phyloP scores from a whole-genome alignment of 2,797 vertebrate species.

The Microcaecilia unicolor region DNA sequence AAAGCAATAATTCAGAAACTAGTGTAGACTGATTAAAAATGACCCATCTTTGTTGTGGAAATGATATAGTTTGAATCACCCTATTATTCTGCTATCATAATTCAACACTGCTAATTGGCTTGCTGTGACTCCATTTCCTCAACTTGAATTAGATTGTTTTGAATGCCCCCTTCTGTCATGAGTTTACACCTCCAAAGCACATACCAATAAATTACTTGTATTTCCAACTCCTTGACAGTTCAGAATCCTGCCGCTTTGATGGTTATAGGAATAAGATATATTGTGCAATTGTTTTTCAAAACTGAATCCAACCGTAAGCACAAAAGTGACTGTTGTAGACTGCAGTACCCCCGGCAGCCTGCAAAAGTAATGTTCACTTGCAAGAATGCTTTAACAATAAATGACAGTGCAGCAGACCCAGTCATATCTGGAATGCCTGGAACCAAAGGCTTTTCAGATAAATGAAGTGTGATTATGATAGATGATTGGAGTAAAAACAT shows the following conservation, averaged over 20 bases:
- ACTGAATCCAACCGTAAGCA: background rate
- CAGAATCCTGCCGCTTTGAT: rapidly evolving
- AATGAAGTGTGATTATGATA: background rate
- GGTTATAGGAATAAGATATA: too few relatives aligned
- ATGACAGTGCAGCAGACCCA: background rate
- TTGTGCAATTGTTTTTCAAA: background rate
- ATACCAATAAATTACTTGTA: background rate
- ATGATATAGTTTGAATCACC: too few relatives aligned
- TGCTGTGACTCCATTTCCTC: too few relatives aligned
- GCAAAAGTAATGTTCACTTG: background rate
- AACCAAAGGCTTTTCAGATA: background rate
- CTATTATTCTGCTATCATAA: too few relatives aligned
- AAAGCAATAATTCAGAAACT: too few relatives aligned
- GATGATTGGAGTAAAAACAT: background rate
- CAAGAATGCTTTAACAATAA: background rate
- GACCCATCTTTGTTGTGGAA: too few relatives aligned
- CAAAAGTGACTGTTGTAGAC: rapidly evolving
- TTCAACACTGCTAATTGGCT: too few relatives aligned
- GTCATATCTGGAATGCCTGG: background rate
- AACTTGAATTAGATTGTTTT: too few relatives aligned
- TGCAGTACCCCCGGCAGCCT: background rate
- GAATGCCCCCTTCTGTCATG: too few relatives aligned
- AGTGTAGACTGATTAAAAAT: too few relatives aligned
- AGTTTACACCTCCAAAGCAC: background rate
- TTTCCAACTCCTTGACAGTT: background rate